Evolutionary conservation across 2,797 vertebrate species (phyloP).

Genomic region (Spatula versicolor): DNA sequence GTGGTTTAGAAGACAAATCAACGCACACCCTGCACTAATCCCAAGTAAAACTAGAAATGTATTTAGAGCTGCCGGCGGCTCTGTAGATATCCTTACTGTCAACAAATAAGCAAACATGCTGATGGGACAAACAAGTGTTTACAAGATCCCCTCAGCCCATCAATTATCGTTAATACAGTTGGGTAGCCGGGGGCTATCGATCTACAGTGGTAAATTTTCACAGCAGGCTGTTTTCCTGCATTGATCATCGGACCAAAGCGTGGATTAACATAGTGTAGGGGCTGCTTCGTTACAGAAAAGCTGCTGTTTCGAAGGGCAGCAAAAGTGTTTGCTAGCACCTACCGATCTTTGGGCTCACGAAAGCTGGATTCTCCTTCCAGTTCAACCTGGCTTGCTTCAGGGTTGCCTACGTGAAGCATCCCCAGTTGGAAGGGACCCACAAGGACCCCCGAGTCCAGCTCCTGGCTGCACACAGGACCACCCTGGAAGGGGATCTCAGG

Average conservation of each 20-base stretch:
- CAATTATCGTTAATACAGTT: conserved; percentile 33
- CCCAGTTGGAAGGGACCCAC: neutral
- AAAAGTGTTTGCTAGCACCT: neutral
- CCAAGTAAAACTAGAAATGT: neutral
- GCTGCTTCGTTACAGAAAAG: neutral
- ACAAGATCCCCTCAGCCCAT: conserved; percentile 40
- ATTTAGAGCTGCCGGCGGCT: neutral
- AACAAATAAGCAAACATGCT: conserved; percentile 2
- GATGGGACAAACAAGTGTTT: conserved; percentile 57
- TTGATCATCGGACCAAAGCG: neutral
- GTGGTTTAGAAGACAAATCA: neutral
- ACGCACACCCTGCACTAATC: neutral
- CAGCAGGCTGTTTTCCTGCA: neutral
- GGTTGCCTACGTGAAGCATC: neutral
- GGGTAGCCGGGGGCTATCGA: conserved; percentile 36
- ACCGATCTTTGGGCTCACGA: accelerated
- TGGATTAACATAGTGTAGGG: neutral
- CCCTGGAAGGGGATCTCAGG: neutral
- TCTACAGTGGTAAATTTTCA: conserved; percentile 19
- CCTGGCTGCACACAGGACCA: neutral
- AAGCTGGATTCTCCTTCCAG: neutral
- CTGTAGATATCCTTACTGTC: neutral
- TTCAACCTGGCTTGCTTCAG: neutral
- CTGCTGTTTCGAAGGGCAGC: neutral
- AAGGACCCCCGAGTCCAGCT: neutral